Evolutionary conservation across 2,888 invertebrate genomes (phyloP).

Genomic region (Arenicola marina): DNA sequence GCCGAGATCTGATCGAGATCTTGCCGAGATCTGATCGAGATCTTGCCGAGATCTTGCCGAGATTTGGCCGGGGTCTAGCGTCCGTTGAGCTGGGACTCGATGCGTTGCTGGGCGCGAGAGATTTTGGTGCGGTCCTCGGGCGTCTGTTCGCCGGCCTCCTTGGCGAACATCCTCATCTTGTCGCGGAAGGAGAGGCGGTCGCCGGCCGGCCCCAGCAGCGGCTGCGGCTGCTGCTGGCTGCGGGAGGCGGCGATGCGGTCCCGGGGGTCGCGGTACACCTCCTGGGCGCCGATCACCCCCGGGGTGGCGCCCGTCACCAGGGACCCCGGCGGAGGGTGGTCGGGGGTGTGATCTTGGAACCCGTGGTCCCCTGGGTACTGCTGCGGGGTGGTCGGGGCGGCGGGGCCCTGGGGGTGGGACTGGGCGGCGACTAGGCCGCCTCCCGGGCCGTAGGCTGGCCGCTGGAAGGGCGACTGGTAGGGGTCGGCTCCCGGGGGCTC

Average conservation of each 20-base stretch:
- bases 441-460: no score
- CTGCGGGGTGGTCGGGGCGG: neutral
- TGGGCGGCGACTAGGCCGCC: neutral
- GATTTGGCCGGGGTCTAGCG: no score
- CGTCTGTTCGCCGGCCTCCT: conserved; percentile 92
- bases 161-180: conserved; percentile 99
- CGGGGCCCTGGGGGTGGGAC: neutral
- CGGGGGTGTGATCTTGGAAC: neutral
- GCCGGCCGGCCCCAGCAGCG: conserved; percentile 21
- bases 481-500: neutral
- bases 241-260: conserved; percentile 80
- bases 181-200: conserved; percentile 96
- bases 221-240: conserved; percentile 9
- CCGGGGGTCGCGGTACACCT: conserved; percentile 95
- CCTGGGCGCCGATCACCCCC: conserved; percentile 77
- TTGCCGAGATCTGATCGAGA: no score
- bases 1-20: no score
- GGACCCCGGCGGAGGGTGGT: neutral
- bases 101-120: conserved; percentile 77
- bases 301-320: conserved; percentile 69
- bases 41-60: no score
- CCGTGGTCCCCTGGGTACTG: neutral
- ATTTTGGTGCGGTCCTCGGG: conserved; percentile 90
- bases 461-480: neutral
- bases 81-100: conserved; percentile 8